A percentile compares a stretch with the other conserved stretches of the same genome.
Evolutionary conservation across 2,113 vertebrate genomes (phyloP).

Genomic region (Callithrix jacchus): DNA sequence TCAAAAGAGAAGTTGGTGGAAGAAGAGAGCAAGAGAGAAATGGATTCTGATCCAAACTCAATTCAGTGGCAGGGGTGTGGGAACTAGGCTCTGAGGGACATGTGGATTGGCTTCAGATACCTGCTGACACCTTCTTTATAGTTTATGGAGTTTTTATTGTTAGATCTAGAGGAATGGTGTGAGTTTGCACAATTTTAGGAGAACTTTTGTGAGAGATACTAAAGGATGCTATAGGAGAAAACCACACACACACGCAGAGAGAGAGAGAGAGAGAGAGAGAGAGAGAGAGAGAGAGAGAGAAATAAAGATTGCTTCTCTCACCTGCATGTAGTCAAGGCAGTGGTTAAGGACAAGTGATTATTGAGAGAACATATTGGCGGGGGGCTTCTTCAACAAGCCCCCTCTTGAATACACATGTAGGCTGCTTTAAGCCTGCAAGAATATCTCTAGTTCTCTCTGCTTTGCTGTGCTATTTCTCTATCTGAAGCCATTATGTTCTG

Average conservation of each 20-base stretch:
- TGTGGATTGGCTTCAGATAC: fast-evolving
- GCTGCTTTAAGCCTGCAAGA: too few relatives aligned
- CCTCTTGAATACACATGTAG: fast-evolving
- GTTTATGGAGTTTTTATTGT: fast-evolving
- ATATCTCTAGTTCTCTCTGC: fast-evolving
- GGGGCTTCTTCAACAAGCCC: too few relatives aligned
- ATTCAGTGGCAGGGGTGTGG: fast-evolving
- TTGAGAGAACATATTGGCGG: not conserved
- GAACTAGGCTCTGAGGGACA: not conserved
- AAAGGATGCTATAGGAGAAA: not conserved
- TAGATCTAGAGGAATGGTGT: not conserved
- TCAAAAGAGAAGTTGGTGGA: fast-evolving
- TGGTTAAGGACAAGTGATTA: not conserved
- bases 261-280: too few relatives aligned
- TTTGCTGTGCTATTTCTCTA: too few relatives aligned
- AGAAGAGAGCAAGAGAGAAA: fast-evolving
- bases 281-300: too few relatives aligned
- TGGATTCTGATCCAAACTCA: fast-evolving
- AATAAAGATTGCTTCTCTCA: too few relatives aligned
- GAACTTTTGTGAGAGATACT: too few relatives aligned
- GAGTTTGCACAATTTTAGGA: not conserved
- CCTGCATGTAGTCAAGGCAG: too few relatives aligned
- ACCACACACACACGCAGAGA: not conserved
- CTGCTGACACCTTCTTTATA: fast-evolving
- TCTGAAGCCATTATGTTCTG: too few relatives aligned